Evolutionary conservation across 2,888 invertebrate genomes (phyloP), one percentile per base, ranked within the genome.

Genomic region (Phengaris alcon): DNA sequence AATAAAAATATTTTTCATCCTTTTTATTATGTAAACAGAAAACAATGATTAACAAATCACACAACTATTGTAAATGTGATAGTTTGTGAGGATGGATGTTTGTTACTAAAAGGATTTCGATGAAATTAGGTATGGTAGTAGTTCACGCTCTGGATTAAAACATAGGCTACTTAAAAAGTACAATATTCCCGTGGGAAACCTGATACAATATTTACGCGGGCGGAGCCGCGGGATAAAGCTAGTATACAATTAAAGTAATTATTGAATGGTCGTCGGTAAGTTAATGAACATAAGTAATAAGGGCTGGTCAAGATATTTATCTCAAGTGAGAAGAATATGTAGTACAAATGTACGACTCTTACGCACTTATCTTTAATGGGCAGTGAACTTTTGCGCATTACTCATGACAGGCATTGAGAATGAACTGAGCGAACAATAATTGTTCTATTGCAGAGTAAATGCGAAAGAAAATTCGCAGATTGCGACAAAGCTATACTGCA

Each of bases 361-460:
- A 59, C 59, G 22, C 22, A 59, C 59, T 59, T 59, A 59, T 59
- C 57, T 57, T 59, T 59, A 59, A 59, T 59, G 59, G 59, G 22
- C 59, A 59, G 22, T 59, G 59, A 59, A 59, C 59, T 59, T 22
- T 9, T 8, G 57, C 15, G 15, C 15, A 57, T 15, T 57, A 57
- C 15, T 15, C 4, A 35, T 35, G 35, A 35, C 5, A 59, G 59
- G 8, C 59, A 59, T 59, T 22, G 22, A 22, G 59, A 59, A 59
- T 59, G 10, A 59, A 59, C 4, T 59, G 59, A 15, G 9, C 5
- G 48, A 48, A 35, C 35, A 35, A 15, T 6, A 22, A 22, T 59
- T 59, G 22, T 59, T 22, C 59, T 22, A 59, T 59, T 59, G 22
- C 22, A 22, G 59, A 12, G 8, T 12, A 59, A 5, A 22, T 22